Evolutionary conservation across 2,888 invertebrate species (phyloP), one percentile per base, ranked within the genome.

Genomic region (Drosophila tanythrix): DNA sequence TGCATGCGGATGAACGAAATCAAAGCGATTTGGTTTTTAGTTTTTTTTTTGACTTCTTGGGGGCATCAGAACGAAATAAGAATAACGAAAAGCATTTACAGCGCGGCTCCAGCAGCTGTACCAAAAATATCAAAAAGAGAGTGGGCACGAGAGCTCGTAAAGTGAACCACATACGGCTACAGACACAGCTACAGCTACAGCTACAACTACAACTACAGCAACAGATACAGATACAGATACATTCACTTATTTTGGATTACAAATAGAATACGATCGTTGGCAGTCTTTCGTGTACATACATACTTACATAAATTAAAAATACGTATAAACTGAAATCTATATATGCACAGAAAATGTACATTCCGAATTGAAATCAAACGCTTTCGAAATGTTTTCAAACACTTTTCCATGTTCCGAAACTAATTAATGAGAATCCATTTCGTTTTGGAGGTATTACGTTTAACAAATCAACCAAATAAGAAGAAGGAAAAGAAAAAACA

Each of bases 191-290:
- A 73, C 40, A 69, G 43, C 46, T 53, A 67, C 38, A 38, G 0
- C 7, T 38, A 64, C 53, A 69, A 29, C 51, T 52, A 69, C 53
- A 53, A 1, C 18, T 51, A 61, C 55, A 70, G 13, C 46, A 55
- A 71, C 62, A 74, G 52, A 10, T 52, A 63, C 55, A 80, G 59
- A 50, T 62, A 69, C 69, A 60, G 55, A 69, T 82, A 85, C 81
- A 79, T 81, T 78, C 79, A 86, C 68, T 83, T 83, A 86, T 83
- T 88, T 84, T 83, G 89, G 89, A 89, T 88, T 84, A 84, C 84
- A 84, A 89, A 84, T 84, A 84, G 89, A 84, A 89, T 88, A 88
- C 89, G 89, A 89, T 83, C 87, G 89, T 88, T 88, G 78, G 71
- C 83, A 80, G 81, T 81, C 70, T 76, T 57, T 62, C 66, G 43